Evolutionary conservation across 2,797 vertebrate genomes (phyloP), one percentile per base, ranked within the genome.

Genomic region (Alfaro cultratus): DNA sequence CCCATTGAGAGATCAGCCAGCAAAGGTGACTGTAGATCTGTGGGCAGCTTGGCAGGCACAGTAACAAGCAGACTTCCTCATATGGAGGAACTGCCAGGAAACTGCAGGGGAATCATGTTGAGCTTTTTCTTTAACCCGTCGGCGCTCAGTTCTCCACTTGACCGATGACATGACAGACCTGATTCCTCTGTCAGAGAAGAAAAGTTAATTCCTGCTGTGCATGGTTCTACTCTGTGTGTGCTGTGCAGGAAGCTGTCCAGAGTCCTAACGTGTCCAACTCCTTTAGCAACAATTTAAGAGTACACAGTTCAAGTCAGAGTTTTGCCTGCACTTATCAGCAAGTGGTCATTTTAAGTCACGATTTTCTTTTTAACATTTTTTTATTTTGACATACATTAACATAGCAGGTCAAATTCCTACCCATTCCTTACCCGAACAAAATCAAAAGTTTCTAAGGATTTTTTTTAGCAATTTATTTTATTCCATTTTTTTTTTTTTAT

Each of bases 181-280:
- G 68, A 81, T 83, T 34, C n/a, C 34, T 81, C 83, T 78, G 79
- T 80, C 89, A 79, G 23, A 77, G 80, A 83, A 84, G 76, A 88
- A 91, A 90, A 84, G 79, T 53, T n/a, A 45, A 31, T 78, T 68
- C 78, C 57, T 13, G 75, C 86, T 79, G 84, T 72, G 78, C 43
- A 73, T 2, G 49, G 45, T 45, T 83, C 80, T 80, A 47, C 46
- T 80, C 72, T 80, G 67, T 62, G 78, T 64, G 77, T 43, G 41
- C 77, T n/a, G n/a, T 67, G 55, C 45, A 29, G 29, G 47, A 67
- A 78, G 31, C 6, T 55, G 55, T 77, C 31, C 31, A 13, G 15
- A 78, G 49, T 26, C 3, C 34, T 9, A 1, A 67, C 53, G 62
- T 15, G 23, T 49, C 45, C 49, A 16, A 64, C 29, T 78, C 79